These are phyloP conservation scores for Clarias macrocephalus DNA, from an alignment of 2,113 vertebrate genomes.

Conservation along the genomic window DNA sequence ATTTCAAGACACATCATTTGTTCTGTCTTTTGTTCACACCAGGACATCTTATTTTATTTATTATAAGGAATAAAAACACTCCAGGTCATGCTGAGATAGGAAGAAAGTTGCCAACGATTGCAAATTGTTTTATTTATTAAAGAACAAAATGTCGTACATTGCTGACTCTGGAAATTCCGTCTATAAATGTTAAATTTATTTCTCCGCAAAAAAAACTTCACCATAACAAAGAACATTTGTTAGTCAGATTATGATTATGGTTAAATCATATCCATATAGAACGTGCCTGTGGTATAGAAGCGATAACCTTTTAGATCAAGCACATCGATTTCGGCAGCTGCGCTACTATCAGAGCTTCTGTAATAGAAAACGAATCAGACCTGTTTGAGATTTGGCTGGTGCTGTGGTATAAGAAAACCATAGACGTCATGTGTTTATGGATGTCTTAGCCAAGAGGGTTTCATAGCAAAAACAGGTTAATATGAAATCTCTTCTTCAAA, in stretches of 20 bases:
- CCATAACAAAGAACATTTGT: neutral
- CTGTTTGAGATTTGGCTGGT: neutral
- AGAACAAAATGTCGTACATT: neutral
- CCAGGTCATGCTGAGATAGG: neutral
- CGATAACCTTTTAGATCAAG: neutral
- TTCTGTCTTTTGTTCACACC: neutral
- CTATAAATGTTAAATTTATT: neutral
- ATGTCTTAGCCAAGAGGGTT: neutral
- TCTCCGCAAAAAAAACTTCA: neutral
- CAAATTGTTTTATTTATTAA: neutral
- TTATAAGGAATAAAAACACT: neutral
- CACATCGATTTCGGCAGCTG: neutral
- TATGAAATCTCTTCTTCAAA: neutral
- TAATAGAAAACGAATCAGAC: neutral
- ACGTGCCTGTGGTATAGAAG: neutral
- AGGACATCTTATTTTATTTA: neutral
- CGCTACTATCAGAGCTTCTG: neutral
- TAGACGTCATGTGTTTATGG: neutral
- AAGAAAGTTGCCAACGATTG: neutral
- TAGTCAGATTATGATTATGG: neutral
- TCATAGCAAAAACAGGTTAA: neutral
- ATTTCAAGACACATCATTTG: neutral
- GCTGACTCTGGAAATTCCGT: neutral
- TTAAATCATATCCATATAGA: neutral
- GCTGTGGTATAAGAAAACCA: neutral